phyloP scores from a whole-genome alignment of 2,797 vertebrate genomes.

The Phataginus tetradactyla region DNA sequence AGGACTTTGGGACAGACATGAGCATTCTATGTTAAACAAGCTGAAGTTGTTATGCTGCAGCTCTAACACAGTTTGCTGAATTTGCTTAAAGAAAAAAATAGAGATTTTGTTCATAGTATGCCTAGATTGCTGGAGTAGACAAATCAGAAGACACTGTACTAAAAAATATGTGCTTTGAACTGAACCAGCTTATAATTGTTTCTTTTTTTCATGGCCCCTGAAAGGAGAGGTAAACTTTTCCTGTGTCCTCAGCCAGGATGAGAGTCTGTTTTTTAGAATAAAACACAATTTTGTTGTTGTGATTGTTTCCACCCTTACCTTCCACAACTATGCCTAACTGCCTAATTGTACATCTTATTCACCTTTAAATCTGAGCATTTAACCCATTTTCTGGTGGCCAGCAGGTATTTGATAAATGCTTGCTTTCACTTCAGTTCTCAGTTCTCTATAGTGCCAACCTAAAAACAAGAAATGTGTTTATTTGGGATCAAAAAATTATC shows the following conservation, averaged over 20 bases:
- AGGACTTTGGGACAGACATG: not conserved
- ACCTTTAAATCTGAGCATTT: not conserved
- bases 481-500: not conserved
- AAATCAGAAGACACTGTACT: not conserved
- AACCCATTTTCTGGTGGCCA: not conserved
- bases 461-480: not conserved
- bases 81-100: not conserved
- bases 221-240: not conserved
- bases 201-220: not conserved
- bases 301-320: not conserved
- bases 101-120: not conserved
- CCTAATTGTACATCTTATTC: not conserved
- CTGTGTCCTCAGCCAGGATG: not conserved
- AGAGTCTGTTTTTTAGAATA: not conserved
- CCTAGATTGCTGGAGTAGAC: not conserved
- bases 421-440: not conserved
- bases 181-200: not conserved
- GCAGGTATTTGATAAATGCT: not conserved
- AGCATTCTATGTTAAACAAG: not conserved
- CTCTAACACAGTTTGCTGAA: not conserved
- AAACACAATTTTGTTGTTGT: not conserved
- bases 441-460: not conserved
- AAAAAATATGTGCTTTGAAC: not conserved
- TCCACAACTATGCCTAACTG: not conserved
- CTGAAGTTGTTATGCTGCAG: not conserved